Base-by-base conservation (phyloP, 2,888 invertebrate species). In the Gandaritis pyraliata region DNA sequence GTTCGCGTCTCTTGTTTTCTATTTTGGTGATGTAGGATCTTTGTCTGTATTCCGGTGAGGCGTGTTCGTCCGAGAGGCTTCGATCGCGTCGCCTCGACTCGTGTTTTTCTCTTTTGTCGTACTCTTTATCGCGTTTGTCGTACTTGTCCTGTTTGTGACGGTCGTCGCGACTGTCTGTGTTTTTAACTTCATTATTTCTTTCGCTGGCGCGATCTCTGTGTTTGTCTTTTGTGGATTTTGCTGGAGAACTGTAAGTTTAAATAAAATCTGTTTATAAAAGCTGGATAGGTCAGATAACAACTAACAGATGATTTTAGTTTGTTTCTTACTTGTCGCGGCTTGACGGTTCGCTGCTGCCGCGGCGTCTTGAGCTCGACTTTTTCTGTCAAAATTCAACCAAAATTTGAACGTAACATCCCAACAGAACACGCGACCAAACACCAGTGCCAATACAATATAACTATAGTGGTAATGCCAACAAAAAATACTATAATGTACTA, bases 381-480 rank as follows among this genome's bases (percentile, higher is more conserved):
- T 90, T 92, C 92, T 92, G 90, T 88, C 72, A 83, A 86, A 83
- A 78, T 78, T 74, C 70, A 82, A 85, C 54, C 76, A 73, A 64
- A 71, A 60, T 74, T 72, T 83, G 70, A 83, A 84, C 66, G 79
- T 73, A 53, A 66, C 38, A 23, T 69, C 62, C 65, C 65, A 63
- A 66, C 65, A 65, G 76, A 72, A 65, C 58, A 38, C 64, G 65
- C 68, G 75, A 70, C 48, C 75, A 76, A 89, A 91, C 91, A 92
- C 91, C 90, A 88, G 92, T 92, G 92, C 91, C 92, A 91, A 89
- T 89, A 88, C 88, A 88, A 87, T 83, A 89, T 84, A 78, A 85
- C 90, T 91, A 91, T 76, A 81, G 91, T 92, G 91, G 86, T 87
- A 85, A 89, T 86, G 85, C 86, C 88, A 90, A 90, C 85, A 83